Evolutionary conservation across 2,113 vertebrate genomes (phyloP).

Genomic region (Thalassoma bifasciatum): DNA sequence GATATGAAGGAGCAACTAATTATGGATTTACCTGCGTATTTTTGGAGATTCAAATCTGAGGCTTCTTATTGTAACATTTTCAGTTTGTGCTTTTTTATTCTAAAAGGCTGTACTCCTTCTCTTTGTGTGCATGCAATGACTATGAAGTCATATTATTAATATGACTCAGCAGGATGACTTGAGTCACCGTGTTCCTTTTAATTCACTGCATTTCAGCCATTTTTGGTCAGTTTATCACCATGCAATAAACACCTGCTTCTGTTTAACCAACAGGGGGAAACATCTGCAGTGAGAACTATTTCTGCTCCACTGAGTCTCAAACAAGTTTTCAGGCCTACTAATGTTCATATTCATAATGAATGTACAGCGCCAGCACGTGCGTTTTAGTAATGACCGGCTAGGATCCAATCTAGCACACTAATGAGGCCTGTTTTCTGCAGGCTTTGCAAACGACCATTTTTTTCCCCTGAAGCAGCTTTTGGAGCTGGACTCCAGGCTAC

Average conservation of each 20-base stretch:
- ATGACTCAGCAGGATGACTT: constrained; percentile 66
- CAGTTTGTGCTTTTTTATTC: not conserved
- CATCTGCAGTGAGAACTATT: constrained; percentile 28
- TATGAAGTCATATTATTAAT: constrained; percentile 52
- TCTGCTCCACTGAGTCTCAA: constrained; percentile 12
- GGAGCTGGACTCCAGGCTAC: constrained; percentile 11
- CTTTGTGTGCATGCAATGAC: constrained; percentile 20
- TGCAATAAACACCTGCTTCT: constrained; percentile 4
- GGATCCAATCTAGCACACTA: constrained; percentile 55
- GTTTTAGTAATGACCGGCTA: constrained; percentile 42
- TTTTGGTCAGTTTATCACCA: not conserved
- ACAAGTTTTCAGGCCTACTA: constrained; percentile 21
- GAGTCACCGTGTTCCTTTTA: constrained; percentile 35
- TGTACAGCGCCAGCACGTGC: constrained; percentile 34
- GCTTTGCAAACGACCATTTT: constrained; percentile 41
- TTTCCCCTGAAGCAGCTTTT: constrained; percentile 21
- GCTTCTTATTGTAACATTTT: not conserved
- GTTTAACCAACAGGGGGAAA: constrained; percentile 17
- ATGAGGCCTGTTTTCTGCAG: constrained; percentile 58
- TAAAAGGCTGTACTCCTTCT: not conserved
- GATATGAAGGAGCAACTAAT: constrained; percentile 34
- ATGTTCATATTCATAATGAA: constrained; percentile 36
- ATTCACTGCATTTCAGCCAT: not conserved
- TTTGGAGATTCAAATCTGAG: constrained; percentile 7
- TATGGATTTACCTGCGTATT: constrained; percentile 48